phyloP scores from a whole-genome alignment of 2,888 invertebrate species.

The Limulus polyphemus region DNA sequence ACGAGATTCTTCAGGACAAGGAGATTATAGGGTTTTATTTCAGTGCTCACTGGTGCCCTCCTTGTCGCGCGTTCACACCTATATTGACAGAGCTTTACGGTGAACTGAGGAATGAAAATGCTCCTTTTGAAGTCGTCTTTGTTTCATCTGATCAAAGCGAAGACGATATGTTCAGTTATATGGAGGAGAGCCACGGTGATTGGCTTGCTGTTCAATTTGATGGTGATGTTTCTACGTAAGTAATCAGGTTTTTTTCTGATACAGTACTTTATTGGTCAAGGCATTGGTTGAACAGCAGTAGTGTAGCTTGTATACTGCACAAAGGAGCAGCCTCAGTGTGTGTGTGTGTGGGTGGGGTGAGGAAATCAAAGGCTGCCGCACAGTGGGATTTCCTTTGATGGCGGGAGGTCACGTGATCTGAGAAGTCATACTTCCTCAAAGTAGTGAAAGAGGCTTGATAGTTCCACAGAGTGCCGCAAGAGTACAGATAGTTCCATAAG shows the following conservation, averaged over 20 bases:
- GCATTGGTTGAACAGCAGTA: too few species aligned
- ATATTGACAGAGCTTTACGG: conserved; percentile 38
- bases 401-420: too few species aligned
- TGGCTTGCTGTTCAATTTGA: conserved; percentile 38
- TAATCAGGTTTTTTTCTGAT: neutral
- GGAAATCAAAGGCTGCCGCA: too few species aligned
- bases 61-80: conserved; percentile 42
- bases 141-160: conserved; percentile 40
- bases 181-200: conserved; percentile 39
- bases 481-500: too few species aligned
- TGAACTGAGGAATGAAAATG: conserved; percentile 29
- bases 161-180: conserved; percentile 35
- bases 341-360: too few species aligned
- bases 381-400: too few species aligned
- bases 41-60: conserved; percentile 45
- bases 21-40: conserved; percentile 41
- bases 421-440: too few species aligned
- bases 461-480: too few species aligned
- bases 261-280: too few species aligned
- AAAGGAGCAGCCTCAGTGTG: too few species aligned
- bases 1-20: conserved; percentile 30
- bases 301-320: too few species aligned
- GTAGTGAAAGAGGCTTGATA: too few species aligned
- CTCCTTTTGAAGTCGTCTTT: conserved; percentile 41
- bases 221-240: conserved; percentile 30